phyloP scores from a whole-genome alignment of 2,113 vertebrate species.

The Todiramphus saurophagus region DNA sequence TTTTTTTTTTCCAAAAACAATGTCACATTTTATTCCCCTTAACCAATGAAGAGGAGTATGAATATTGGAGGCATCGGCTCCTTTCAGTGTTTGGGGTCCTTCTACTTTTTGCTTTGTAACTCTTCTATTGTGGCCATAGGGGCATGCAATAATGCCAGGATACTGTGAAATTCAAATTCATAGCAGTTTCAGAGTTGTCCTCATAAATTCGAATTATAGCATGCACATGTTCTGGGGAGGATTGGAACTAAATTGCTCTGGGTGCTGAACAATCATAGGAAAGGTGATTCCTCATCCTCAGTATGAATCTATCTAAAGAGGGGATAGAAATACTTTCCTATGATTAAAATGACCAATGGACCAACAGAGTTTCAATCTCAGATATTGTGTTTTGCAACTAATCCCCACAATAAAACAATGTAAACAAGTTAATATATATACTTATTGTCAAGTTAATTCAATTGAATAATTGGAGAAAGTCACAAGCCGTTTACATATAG shows the following conservation, averaged over 20 bases:
- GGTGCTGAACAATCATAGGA: neutral
- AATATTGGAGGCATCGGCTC: neutral
- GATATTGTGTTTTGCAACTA: neutral
- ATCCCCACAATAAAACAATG: slow-evolving; percentile 11
- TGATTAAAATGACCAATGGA: neutral
- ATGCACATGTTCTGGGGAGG: neutral
- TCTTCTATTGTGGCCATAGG: neutral
- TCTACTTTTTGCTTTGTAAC: neutral
- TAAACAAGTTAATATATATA: slow-evolving; percentile 32
- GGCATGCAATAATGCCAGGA: neutral
- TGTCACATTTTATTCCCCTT: neutral
- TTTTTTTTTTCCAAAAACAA: neutral
- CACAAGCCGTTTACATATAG: slow-evolving; percentile 38
- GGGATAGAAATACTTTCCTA: neutral
- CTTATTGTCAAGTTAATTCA: slow-evolving; percentile 40
- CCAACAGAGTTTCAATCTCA: neutral
- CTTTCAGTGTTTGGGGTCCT: neutral
- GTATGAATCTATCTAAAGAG: neutral
- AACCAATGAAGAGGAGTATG: neutral
- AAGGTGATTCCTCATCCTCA: neutral
- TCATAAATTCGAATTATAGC: neutral
- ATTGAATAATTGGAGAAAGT: slow-evolving; percentile 63
- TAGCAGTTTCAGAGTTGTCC: neutral
- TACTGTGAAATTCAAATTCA: neutral
- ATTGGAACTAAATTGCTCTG: neutral